phyloP scores from a whole-genome alignment of 2,888 invertebrate genomes.

The Lepidonotus clava region DNA sequence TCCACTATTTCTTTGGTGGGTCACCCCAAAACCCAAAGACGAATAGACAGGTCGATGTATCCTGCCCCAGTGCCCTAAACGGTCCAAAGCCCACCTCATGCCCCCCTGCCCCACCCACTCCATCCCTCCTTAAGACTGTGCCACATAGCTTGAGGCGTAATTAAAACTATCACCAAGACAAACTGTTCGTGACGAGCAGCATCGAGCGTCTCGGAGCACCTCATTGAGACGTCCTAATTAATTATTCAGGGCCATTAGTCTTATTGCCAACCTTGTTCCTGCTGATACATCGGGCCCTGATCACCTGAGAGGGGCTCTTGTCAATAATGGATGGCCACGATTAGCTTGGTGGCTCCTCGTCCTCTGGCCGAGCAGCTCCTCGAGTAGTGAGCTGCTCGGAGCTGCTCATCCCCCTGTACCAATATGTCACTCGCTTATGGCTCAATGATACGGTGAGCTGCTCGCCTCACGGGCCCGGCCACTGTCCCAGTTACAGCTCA shows the following conservation, averaged over 20 bases:
- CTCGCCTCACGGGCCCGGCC: background rate
- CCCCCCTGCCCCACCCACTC: too few relatives aligned
- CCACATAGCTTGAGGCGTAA: too few relatives aligned
- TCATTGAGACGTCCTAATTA: background rate
- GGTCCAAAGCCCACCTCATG: too few relatives aligned
- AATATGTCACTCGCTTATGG: background rate
- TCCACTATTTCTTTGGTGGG: too few relatives aligned
- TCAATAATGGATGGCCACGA: conserved; percentile 38
- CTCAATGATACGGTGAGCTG: conserved; percentile 4
- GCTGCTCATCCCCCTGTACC: background rate
- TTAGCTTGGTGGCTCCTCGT: too few relatives aligned
- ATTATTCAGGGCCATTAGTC: conserved; percentile 46
- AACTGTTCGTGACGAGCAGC: background rate
- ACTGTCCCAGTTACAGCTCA: background rate
- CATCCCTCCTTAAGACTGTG: too few relatives aligned
- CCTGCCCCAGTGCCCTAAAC: too few relatives aligned
- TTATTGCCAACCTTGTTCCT: conserved; percentile 21
- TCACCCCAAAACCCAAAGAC: too few relatives aligned
- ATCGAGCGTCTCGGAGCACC: background rate
- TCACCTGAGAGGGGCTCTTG: conserved; percentile 17
- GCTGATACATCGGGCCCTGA: conserved; percentile 22
- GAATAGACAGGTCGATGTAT: too few relatives aligned
- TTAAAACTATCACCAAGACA: conserved; percentile 38
- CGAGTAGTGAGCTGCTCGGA: background rate
- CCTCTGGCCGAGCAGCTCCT: conserved; percentile 24